A percentile compares a stretch with the other conserved stretches of the same genome.
Evolutionary conservation across 1,140 invertebrate species (phyloP).

Genomic region (Globodera ellingtonae): DNA sequence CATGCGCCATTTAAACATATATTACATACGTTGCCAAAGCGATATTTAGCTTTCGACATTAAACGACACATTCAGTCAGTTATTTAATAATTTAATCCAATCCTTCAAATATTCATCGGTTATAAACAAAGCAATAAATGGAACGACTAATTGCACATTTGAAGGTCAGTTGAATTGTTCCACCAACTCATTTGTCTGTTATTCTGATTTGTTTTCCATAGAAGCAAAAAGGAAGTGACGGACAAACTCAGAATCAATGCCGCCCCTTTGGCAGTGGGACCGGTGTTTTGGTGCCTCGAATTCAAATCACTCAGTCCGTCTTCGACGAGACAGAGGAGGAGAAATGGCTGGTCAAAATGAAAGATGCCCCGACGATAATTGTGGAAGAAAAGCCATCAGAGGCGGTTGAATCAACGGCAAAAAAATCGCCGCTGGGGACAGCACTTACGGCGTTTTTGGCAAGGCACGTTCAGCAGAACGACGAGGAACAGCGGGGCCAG

Average conservation of each 20-base stretch:
- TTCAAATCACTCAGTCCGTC: slow-evolving; percentile 22
- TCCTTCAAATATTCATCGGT: too few relatives aligned
- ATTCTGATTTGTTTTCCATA: not conserved
- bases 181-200: not conserved
- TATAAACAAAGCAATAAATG: not conserved
- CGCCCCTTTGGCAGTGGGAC: not conserved
- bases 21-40: not conserved
- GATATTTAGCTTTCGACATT: too few relatives aligned
- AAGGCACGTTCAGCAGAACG: not conserved
- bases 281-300: slow-evolving; percentile 10
- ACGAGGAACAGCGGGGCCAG: not conserved
- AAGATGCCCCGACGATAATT: not conserved
- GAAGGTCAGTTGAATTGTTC: not conserved
- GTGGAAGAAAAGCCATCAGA: not conserved
- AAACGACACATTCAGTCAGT: too few relatives aligned
- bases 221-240: not conserved
- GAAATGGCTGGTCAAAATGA: not conserved
- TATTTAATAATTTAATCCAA: too few relatives aligned
- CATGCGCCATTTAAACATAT: not conserved
- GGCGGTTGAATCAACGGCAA: not conserved
- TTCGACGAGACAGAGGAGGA: slow-evolving; percentile 16
- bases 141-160: not conserved
- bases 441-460: not conserved
- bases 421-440: not conserved
- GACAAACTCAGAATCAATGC: not conserved